These are phyloP conservation scores for Platycheirus rosarum DNA, from an alignment of 2,888 invertebrate genomes.

Conservation along the genomic window DNA sequence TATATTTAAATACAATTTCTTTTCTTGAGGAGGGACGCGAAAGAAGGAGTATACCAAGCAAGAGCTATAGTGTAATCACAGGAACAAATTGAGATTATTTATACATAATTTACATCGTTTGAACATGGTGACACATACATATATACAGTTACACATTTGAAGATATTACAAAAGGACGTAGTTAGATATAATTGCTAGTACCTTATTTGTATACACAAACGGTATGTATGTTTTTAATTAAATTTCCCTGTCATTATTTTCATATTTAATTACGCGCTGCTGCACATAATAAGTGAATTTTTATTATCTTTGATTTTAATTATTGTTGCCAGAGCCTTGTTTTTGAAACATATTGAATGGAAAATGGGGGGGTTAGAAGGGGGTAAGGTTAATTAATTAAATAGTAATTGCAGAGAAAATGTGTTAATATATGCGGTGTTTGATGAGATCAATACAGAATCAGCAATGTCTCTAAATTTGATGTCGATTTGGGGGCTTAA, in stretches of 20 bases:
- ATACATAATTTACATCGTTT: slow-evolving; percentile 49
- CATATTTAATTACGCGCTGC: slow-evolving; percentile 32
- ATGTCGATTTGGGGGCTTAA: no score
- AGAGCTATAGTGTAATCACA: slow-evolving; percentile 53
- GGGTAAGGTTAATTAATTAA: no score
- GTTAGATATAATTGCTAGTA: slow-evolving; percentile 66
- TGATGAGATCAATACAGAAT: no score
- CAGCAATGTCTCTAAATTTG: no score
- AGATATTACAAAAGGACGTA: slow-evolving; percentile 32
- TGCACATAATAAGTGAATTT: slow-evolving; percentile 4
- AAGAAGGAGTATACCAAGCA: not conserved
- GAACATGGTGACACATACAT: slow-evolving; percentile 2
- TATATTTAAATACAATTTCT: not conserved
- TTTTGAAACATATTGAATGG: slow-evolving; percentile 23
- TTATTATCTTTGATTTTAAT: slow-evolving; percentile 22
- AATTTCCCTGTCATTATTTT: slow-evolving; percentile 69
- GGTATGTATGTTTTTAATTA: slow-evolving; percentile 70
- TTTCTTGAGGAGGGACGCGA: slow-evolving; percentile 5
- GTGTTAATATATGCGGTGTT: no score
- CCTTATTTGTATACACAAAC: slow-evolving; percentile 20
- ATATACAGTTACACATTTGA: no score
- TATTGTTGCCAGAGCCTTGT: slow-evolving; percentile 16
- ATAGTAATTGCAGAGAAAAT: no score
- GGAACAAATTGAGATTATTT: slow-evolving; percentile 67
- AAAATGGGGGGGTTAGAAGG: no score